Evolutionary conservation across 1,140 invertebrate genomes (phyloP).

Genomic region (Caenorhabditis brenneri): DNA sequence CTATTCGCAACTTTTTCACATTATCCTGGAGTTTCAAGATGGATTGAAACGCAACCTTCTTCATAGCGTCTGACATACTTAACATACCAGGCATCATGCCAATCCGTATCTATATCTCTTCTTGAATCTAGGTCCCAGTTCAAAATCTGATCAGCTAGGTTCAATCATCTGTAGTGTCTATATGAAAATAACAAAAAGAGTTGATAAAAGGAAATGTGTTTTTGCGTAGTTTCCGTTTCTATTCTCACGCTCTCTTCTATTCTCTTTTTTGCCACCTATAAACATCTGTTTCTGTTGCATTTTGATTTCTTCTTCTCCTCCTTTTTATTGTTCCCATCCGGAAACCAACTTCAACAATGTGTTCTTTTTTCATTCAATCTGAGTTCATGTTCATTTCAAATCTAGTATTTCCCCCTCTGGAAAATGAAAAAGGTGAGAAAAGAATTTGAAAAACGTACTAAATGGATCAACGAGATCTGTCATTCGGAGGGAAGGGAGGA

Average conservation of each 20-base stretch:
- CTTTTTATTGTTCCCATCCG: background rate
- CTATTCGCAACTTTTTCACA: too few relatives aligned
- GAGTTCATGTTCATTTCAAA: background rate
- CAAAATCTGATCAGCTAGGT: too few relatives aligned
- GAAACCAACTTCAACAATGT: background rate
- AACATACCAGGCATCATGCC: too few relatives aligned
- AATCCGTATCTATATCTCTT: too few relatives aligned
- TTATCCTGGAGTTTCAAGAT: too few relatives aligned
- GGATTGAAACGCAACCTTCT: too few relatives aligned
- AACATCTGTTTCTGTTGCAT: constrained; percentile 23
- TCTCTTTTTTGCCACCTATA: background rate
- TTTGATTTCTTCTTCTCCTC: background rate
- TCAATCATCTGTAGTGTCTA: too few relatives aligned
- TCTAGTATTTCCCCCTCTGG: background rate
- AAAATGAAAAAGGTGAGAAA: background rate
- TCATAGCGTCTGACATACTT: too few relatives aligned
- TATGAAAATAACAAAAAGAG: background rate
- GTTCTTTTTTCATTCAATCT: background rate
- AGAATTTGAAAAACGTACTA: constrained; percentile 26
- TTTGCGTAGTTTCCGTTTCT: background rate
- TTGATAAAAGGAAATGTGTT: background rate
- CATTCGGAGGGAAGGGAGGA: background rate
- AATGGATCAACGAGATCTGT: background rate
- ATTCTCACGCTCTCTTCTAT: background rate
- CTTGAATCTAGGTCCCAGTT: too few relatives aligned